phyloP scores from a whole-genome alignment of 2,888 invertebrate genomes.

The Parochlus steinenii region DNA sequence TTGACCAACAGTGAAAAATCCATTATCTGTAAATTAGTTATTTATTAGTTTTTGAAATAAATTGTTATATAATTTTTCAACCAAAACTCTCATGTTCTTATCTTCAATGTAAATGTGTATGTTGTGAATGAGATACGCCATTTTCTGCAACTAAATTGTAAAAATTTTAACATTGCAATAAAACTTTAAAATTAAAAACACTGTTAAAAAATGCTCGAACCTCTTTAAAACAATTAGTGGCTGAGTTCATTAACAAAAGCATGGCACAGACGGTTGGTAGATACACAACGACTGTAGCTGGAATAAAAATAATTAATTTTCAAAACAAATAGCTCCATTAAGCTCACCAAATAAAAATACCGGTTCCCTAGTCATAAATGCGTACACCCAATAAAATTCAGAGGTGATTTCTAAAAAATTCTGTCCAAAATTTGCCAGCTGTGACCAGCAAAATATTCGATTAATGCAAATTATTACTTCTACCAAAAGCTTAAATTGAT shows the following conservation, averaged over 20 bases:
- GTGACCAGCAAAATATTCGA: constrained; percentile 6
- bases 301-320: background rate
- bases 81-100: background rate
- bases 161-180: background rate
- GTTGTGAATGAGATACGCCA: background rate
- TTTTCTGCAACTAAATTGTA: no score
- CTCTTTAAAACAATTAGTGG: constrained; percentile 8
- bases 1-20: constrained; percentile 7
- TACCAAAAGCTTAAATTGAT: constrained; percentile 6
- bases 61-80: constrained; percentile 1
- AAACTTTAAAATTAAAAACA: constrained; percentile 2
- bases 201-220: background rate
- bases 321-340: background rate
- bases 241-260: background rate
- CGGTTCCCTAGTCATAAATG: background rate
- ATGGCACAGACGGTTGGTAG: background rate
- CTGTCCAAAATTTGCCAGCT: constrained; percentile 7
- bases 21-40: background rate
- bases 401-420: constrained; percentile 3
- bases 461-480: constrained; percentile 10
- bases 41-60: background rate
- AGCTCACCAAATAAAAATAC: constrained; percentile 5
- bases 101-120: constrained; percentile 7
- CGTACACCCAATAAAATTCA: constrained; percentile 9
- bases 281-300: background rate